phyloP scores from a whole-genome alignment of 2,797 vertebrate species.

The Chiloscyllium punctatum region DNA sequence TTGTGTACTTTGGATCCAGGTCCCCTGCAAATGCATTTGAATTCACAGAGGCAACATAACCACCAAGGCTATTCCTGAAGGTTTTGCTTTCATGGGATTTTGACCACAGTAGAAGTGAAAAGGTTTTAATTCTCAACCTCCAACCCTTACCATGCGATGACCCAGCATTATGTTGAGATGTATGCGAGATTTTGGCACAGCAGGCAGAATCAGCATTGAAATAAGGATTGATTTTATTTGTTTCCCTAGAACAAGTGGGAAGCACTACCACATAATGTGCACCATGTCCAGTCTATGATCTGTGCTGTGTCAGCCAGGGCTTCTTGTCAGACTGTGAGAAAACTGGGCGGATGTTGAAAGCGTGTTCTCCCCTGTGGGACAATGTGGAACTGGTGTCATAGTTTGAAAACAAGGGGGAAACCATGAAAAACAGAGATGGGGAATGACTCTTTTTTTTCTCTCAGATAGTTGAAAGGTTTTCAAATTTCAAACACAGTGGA shows the following conservation, averaged over 20 bases:
- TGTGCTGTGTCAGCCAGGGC: background rate
- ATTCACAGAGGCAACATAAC: background rate
- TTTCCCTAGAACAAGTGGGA: background rate
- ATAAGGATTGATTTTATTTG: background rate
- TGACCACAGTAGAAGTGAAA: background rate
- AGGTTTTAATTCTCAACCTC: background rate
- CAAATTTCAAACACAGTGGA: no score
- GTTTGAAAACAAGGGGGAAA: no score
- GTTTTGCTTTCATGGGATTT: background rate
- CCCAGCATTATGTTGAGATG: background rate
- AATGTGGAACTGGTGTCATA: no score
- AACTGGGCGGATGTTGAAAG: no score
- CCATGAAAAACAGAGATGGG: no score
- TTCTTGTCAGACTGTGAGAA: background rate
- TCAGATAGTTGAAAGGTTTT: no score
- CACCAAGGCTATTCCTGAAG: background rate
- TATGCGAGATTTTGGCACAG: background rate
- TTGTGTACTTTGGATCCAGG: background rate
- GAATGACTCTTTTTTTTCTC: no score
- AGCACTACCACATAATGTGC: background rate
- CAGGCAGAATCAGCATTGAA: background rate
- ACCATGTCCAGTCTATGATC: background rate
- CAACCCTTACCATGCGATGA: background rate
- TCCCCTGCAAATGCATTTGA: background rate
- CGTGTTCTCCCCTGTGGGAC: no score